Evolutionary conservation across 2,113 vertebrate genomes (phyloP).

Genomic region (Triplophysa dalaica): DNA sequence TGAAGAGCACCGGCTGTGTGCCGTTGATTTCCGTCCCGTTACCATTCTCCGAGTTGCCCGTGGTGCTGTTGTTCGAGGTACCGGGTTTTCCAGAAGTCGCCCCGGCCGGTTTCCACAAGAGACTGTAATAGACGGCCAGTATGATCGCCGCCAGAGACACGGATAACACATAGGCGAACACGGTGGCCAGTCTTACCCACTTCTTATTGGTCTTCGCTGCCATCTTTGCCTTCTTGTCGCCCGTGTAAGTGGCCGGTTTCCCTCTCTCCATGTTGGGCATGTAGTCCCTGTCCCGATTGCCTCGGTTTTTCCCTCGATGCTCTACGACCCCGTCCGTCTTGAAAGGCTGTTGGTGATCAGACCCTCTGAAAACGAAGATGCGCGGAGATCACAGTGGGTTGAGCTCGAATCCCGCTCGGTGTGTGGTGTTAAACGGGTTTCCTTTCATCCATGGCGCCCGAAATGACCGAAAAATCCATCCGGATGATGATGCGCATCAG

Average conservation of each 20-base stretch:
- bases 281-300: conserved; percentile 89
- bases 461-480: conserved; percentile 54
- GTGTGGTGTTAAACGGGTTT: conserved; percentile 53
- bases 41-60: conserved; percentile 48
- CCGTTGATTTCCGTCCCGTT: conserved; percentile 5
- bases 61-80: background rate
- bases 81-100: background rate
- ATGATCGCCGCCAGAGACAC: conserved; percentile 97
- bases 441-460: conserved; percentile 60
- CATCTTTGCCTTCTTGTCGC: conserved; percentile 99
- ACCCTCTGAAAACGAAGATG: conserved; percentile 11
- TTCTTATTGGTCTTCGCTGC: conserved; percentile 99
- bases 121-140: conserved; percentile 95
- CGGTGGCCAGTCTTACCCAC: conserved; percentile 97
- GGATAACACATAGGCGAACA: conserved; percentile 95
- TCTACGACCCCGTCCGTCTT: conserved; percentile 90
- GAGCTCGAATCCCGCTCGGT: conserved; percentile 39
- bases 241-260: conserved; percentile 96
- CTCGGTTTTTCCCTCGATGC: conserved; percentile 89
- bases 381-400: conserved; percentile 33
- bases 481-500: conserved; percentile 60
- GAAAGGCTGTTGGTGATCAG: conserved; percentile 64
- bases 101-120: conserved; percentile 90
- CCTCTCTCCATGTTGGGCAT: conserved; percentile 92
- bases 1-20: background rate